Base-by-base conservation (phyloP, 2,888 invertebrate species). In the Galeopsomyia nigrocyanea region DNA sequence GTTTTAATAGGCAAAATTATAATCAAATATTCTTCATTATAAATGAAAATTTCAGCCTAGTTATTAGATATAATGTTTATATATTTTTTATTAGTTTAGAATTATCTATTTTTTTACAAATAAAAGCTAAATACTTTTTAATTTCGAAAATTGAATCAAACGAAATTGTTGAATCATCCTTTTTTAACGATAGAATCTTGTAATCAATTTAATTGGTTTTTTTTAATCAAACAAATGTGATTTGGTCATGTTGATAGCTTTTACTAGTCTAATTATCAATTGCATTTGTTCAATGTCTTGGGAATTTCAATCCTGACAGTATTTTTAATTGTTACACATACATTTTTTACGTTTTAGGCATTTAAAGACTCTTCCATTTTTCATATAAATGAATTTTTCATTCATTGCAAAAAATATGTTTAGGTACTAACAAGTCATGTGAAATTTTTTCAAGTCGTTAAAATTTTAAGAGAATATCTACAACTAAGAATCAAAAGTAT, bases 1-100 rank as follows among this genome's bases (percentile, higher is more conserved):
- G 39, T 39, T 39, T 39, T 13, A 13, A 10, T 39, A 39, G 39
- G 13, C 5, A 39, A 39, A 39, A 39, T 5, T 39, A 13, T 39
- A 39, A 39, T 39, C 13, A 39, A 39, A 39, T 31, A 31, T 39
- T 39, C 2, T 39, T 39, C 39, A 39, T 39, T 39, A 39, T 13
- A 39, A 39, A 9, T 39, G 2, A 66, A 49, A 21, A 63, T 31
- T 5, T 56, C 13, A 46, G 49, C 51, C 21, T 47, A 60, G 51
- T 57, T 46, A 57, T 57, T 50, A 63, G 60, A 21, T 50, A 46
- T 56, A 60, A 80, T 77, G 39, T 73, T 68, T 73, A 73, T n/a
- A 70, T 68, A 71, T 17, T 64, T 26, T 49, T 19, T 53, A 73
- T 50, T 63, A 65, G 19, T 61, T 68, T 55, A 75, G 50, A 53